A percentile compares a stretch with the other conserved stretches of the same genome.
Conservation (phyloP, 2,888 invertebrate genomes). For the Plebejus argus region DNA sequence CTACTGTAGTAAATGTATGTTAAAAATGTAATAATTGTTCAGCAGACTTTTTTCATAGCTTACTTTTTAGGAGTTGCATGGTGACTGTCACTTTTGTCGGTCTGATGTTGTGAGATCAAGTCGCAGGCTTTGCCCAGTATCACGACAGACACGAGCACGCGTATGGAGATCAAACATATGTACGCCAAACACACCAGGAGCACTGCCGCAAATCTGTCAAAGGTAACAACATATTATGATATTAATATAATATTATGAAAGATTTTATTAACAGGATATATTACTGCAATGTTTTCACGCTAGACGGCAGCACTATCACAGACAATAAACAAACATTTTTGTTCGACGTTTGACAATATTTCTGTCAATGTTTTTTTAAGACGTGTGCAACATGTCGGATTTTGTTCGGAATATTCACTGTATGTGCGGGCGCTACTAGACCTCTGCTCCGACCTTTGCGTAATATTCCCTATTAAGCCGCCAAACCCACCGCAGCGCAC, state of each 20-base stretch:
- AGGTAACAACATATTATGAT: not conserved
- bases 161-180: conserved; percentile 86
- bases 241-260: not conserved
- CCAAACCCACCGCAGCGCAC: no score
- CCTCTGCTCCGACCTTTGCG: no score
- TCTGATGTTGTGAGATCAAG: conserved; percentile 88
- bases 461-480: no score
- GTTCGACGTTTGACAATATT: no score
- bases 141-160: conserved; percentile 92
- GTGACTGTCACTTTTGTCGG: conserved; percentile 75
- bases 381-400: no score
- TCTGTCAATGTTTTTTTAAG: no score
- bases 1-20: not conserved
- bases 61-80: conserved; percentile 72
- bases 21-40: no score
- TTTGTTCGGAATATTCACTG: no score
- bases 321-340: no score
- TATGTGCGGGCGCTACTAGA: no score
- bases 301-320: no score
- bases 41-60: conserved; percentile 34
- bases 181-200: conserved; percentile 88
- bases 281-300: not conserved
- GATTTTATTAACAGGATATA: not conserved
- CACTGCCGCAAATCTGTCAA: conserved; percentile 82
- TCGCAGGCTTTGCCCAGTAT: conserved; percentile 95